Evolutionary conservation across 2,797 vertebrate species (phyloP).

Genomic region (Aldrovandia affinis): DNA sequence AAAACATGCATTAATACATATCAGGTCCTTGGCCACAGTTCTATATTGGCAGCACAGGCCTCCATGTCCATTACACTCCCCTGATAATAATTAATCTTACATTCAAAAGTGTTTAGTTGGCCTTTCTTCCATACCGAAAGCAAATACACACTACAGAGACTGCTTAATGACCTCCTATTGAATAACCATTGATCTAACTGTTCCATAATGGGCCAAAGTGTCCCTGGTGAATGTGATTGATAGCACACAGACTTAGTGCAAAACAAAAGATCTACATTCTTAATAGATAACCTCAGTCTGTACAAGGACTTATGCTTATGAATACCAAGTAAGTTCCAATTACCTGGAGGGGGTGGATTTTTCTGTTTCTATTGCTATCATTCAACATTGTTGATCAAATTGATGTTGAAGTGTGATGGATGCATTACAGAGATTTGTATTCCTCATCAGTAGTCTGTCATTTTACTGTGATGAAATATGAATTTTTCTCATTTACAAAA

Average conservation of each 20-base stretch:
- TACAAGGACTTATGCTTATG: conserved; percentile 28
- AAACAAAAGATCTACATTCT: conserved; percentile 40
- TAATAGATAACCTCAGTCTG: conserved; percentile 27
- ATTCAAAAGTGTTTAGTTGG: conserved; percentile 42
- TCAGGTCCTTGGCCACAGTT: conserved; percentile 33
- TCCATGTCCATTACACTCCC: conserved; percentile 32
- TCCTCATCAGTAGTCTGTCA: background rate
- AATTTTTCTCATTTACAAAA: background rate
- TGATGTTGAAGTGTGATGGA: background rate
- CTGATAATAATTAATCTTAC: conserved; percentile 41
- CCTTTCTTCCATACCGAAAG: conserved; percentile 33
- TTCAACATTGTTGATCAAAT: background rate
- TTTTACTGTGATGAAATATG: background rate
- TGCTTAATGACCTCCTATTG: conserved; percentile 43
- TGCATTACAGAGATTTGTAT: conserved; percentile 5
- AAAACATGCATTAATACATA: conserved; percentile 38
- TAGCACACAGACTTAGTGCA: conserved; percentile 23
- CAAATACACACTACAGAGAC: conserved; percentile 40
- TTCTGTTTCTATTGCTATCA: background rate
- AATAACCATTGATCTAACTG: conserved; percentile 45
- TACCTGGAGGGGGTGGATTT: background rate
- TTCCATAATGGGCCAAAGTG: conserved; percentile 39
- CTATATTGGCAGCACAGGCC: conserved; percentile 29
- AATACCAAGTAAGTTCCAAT: conserved; percentile 31
- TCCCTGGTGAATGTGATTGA: conserved; percentile 38